Evolutionary conservation across 2,797 vertebrate genomes (phyloP), one percentile per base, ranked within the genome.

Genomic region (Gymnopithys bicolor): DNA sequence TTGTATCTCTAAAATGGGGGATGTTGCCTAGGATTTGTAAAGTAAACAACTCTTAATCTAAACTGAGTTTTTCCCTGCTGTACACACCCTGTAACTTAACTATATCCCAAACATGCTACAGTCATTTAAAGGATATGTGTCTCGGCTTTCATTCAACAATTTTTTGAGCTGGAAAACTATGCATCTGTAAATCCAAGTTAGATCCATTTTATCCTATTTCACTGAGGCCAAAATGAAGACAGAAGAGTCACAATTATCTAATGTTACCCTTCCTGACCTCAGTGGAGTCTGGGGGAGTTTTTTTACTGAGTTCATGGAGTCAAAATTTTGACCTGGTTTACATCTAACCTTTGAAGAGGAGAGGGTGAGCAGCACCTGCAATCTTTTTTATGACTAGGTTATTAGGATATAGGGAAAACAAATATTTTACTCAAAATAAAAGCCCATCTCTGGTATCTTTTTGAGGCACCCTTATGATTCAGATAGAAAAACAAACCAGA

Each of bases 41-140:
- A 22, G 64, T 87, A 93, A 95, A 95, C 69, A 88, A n/a, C 33
- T 83, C 48, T 59, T 81, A 84, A 91, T 78, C 25, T 71, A 62
- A 32, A 53, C 24, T 52, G n/a, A 49, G 30, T 25, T 92, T 56
- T 94, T 56, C 39, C 49, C 69, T 81, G 39, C 35, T 69, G 83
- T 51, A 81, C 83, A 88, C 87, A 90, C 69, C 85, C 89, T 90
- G 73, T 35, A 86, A 90, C 19, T 90, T 86, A 85, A 53, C 41
- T 81, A 19, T 51, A 88, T 71, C 43, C 51, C 53, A 92, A 78
- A 81, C 23, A 78, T 35, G 10, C 21, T 81, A 55, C 19, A 48
- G 51, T 84, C 63, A 83, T 86, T 75, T 81, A 84, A 75, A 81
- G 55, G 85, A 33, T 51, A 84, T 19, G 39, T 79, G 73, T 84